Conservation (phyloP, 2,888 invertebrate species). For the Eupithecia inturbata region DNA sequence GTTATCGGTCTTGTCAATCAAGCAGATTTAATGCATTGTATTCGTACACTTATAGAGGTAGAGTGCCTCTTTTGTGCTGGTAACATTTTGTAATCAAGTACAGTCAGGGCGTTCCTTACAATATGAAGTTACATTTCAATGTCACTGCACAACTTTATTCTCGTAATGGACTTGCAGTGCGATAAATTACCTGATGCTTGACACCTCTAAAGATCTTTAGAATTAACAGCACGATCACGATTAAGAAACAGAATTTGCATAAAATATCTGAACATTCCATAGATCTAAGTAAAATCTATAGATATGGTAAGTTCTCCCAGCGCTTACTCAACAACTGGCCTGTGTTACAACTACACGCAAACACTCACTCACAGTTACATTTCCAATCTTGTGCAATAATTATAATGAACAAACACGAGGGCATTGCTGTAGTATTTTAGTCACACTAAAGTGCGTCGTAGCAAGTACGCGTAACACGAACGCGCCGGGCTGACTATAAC, state of each 20-base stretch:
- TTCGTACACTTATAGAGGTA: slow-evolving; percentile 57
- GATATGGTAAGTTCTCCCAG: no score
- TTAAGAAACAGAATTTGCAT: background rate
- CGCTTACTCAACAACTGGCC: no score
- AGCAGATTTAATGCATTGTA: slow-evolving; percentile 58
- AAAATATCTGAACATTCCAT: background rate
- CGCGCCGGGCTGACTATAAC: no score
- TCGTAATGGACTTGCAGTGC: background rate
- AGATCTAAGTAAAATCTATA: no score
- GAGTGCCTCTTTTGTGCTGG: slow-evolving; percentile 49
- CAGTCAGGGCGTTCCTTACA: slow-evolving; percentile 20
- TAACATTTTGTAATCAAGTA: slow-evolving; percentile 39
- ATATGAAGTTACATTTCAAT: slow-evolving; percentile 21
- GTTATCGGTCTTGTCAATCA: slow-evolving; percentile 66
- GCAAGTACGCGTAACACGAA: no score
- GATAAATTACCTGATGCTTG: background rate
- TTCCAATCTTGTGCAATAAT: no score
- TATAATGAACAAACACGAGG: no score
- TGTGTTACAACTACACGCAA: no score
- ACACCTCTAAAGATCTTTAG: slow-evolving; percentile 8
- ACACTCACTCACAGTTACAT: no score
- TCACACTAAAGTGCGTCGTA: no score
- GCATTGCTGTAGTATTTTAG: no score
- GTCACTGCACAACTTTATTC: slow-evolving; percentile 21
- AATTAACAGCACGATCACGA: background rate